A percentile compares a stretch with the other conserved stretches of the same genome.
Conservation (phyloP, 1,140 invertebrate genomes). For the Acromyrmex charruanus region DNA sequence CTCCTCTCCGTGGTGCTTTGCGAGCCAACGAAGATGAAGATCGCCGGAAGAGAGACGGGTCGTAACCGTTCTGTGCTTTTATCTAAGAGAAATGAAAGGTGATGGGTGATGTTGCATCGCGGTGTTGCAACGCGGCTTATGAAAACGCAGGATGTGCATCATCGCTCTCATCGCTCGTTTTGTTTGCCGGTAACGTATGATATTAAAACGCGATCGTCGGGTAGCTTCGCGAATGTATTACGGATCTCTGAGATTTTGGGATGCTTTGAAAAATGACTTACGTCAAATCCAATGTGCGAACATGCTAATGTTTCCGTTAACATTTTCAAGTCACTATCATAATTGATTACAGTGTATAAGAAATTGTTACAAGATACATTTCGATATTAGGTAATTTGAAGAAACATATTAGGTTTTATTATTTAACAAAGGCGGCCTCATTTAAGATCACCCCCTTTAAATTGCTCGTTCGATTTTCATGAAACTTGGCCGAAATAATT, state of each 20-base stretch:
- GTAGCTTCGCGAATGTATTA: conserved; percentile 36
- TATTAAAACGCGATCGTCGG: conserved; percentile 57
- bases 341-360: conserved; percentile 11
- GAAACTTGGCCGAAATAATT: no score
- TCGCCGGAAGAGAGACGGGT: conserved; percentile 32
- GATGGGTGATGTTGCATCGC: conserved; percentile 24
- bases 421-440: no score
- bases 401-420: background rate
- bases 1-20: background rate
- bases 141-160: conserved; percentile 48
- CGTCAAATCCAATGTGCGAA: background rate
- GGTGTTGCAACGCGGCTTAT: conserved; percentile 24
- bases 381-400: background rate
- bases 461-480: no score
- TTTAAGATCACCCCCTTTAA: no score
- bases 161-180: conserved; percentile 42
- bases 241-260: conserved; percentile 27
- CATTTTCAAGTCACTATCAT: background rate
- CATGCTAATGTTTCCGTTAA: background rate
- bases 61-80: conserved; percentile 28
- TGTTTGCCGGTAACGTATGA: conserved; percentile 52
- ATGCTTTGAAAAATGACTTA: conserved; percentile 47
- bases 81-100: conserved; percentile 42
- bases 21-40: conserved; percentile 15
- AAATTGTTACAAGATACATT: background rate